Conservation (phyloP, 2,113 vertebrate species). For the Leptodactylus fuscus region DNA sequence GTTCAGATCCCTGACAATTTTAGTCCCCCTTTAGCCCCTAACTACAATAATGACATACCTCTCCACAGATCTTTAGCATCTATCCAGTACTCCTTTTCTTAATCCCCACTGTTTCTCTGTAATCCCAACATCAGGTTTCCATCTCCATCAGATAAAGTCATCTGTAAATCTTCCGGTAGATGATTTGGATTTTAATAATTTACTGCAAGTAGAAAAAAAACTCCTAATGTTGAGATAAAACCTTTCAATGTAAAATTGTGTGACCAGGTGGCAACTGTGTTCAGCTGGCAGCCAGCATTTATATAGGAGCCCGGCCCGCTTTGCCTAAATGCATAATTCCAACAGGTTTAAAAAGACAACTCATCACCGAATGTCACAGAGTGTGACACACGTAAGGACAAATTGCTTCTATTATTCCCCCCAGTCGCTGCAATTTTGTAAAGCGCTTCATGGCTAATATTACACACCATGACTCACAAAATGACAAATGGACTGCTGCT, state of each 20-base stretch:
- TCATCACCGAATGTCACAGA: slow-evolving; percentile 33
- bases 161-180: too few relatives aligned
- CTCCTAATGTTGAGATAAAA: not conserved
- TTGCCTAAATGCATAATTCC: slow-evolving; percentile 8
- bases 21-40: too few relatives aligned
- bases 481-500: slow-evolving; percentile 45
- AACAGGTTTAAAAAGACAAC: slow-evolving; percentile 21
- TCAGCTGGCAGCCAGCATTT: not conserved
- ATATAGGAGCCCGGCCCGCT: not conserved
- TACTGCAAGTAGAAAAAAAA: not conserved
- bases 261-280: not conserved
- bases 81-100: too few relatives aligned
- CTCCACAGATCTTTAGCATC: too few relatives aligned
- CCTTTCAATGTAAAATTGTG: not conserved
- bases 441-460: slow-evolving; percentile 33
- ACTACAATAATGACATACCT: too few relatives aligned
- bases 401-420: slow-evolving; percentile 42
- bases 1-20: too few relatives aligned
- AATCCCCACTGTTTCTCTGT: too few relatives aligned
- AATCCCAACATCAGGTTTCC: too few relatives aligned
- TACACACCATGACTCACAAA: slow-evolving; percentile 43
- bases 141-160: too few relatives aligned
- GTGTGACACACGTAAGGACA: slow-evolving; percentile 17
- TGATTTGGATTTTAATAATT: too few relatives aligned
- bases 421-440: slow-evolving; percentile 30